These are phyloP conservation scores for Xerus inauris DNA, from an alignment of 2,113 vertebrate species.

Conservation along the genomic window DNA sequence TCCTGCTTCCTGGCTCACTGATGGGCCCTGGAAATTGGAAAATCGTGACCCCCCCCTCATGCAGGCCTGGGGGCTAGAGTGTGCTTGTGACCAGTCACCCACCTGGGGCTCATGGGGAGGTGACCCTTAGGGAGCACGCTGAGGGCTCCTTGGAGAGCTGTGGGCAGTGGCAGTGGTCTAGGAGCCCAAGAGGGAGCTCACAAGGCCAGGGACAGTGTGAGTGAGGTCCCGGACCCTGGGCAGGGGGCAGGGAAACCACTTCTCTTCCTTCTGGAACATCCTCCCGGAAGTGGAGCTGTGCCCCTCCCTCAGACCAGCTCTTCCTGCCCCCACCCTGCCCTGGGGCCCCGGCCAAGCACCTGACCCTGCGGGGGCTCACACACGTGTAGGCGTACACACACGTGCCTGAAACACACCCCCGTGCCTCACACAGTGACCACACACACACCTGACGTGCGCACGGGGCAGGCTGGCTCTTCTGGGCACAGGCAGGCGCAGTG, in stretches of 20 bases:
- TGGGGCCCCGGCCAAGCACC: background rate
- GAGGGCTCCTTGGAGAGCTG: background rate
- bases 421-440: background rate
- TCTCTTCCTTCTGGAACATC: background rate
- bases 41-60: accelerated
- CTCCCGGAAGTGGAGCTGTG: background rate
- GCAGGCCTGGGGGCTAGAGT: background rate
- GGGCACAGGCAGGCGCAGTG: no score
- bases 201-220: background rate
- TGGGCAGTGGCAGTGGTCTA: background rate
- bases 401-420: no score
- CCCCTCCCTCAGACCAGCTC: background rate
- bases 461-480: background rate
- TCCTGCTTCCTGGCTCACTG: background rate
- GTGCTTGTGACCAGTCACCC: no score
- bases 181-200: background rate
- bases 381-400: no score
- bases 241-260: background rate
- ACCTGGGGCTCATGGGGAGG: accelerated
- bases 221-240: no score
- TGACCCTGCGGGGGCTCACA: accelerated
- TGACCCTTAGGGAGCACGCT: background rate
- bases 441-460: background rate
- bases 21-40: background rate
- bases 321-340: background rate